Conservation (phyloP, 1,140 invertebrate genomes). For the Drosophila hydei region DNA sequence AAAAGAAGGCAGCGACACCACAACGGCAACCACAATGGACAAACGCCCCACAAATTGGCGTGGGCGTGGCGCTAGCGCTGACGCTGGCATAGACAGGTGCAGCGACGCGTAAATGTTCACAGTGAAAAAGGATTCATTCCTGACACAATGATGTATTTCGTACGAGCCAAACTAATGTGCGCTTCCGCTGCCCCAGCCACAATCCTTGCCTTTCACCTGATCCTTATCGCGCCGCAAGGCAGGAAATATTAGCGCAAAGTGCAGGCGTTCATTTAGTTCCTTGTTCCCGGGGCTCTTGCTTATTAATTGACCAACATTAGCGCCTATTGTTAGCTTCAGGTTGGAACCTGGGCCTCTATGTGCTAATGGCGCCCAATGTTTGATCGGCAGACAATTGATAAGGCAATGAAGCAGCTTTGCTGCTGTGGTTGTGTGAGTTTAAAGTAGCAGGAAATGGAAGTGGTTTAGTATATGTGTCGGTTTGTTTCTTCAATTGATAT, state of each 20-base stretch:
- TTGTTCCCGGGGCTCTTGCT: conserved; percentile 32
- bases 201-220: conserved; percentile 69
- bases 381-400: conserved; percentile 53
- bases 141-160: conserved; percentile 70
- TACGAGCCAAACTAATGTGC: conserved; percentile 50
- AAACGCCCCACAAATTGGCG: conserved; percentile 58
- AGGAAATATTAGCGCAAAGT: conserved; percentile 75
- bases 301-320: conserved; percentile 79
- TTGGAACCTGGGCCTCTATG: conserved; percentile 32
- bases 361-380: conserved; percentile 67
- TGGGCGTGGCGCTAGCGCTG: conserved; percentile 45
- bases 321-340: conserved; percentile 62
- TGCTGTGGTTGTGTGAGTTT: neutral
- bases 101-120: conserved; percentile 53
- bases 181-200: conserved; percentile 51
- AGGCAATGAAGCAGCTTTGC: conserved; percentile 17
- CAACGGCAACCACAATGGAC: neutral
- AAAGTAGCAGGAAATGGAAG: neutral
- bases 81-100: conserved; percentile 54
- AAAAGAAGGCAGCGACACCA: conserved; percentile 49
- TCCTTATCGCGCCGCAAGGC: conserved; percentile 42
- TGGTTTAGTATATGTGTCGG: too few relatives aligned
- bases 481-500: too few relatives aligned
- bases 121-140: conserved; percentile 74
- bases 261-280: conserved; percentile 21